These are phyloP conservation scores for Trichomalopsis sarcophagae DNA, from an alignment of 1,140 invertebrate species.

Conservation along the genomic window DNA sequence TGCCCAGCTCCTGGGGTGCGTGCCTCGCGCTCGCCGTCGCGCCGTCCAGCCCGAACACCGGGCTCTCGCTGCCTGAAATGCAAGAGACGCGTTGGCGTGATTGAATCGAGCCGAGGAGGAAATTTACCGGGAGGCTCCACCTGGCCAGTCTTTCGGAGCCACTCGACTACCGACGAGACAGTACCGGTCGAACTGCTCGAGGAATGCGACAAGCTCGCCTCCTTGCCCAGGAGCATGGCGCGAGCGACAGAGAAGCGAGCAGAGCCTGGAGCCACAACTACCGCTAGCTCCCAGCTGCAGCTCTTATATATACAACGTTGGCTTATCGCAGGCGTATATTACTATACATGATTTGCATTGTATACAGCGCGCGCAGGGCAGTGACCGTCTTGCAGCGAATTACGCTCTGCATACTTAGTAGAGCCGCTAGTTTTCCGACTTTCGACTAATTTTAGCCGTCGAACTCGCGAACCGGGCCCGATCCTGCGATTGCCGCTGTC, in stretches of 20 bases:
- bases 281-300: not conserved
- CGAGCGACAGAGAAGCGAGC: not conserved
- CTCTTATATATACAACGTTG: not conserved
- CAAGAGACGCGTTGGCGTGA: not conserved
- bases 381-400: no score
- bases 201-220: conserved; percentile 54
- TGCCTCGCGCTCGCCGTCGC: conserved; percentile 44
- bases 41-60: conserved; percentile 67
- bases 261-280: no score
- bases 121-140: conserved; percentile 57
- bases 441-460: no score
- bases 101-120: no score
- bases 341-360: no score
- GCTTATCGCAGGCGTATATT: no score
- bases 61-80: conserved; percentile 72
- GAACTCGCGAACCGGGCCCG: no score
- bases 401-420: no score
- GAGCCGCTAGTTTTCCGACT: no score
- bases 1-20: conserved; percentile 80
- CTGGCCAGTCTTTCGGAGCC: conserved; percentile 61
- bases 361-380: not conserved
- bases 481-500: no score
- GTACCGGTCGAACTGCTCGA: conserved; percentile 17
- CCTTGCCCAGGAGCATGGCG: conserved; percentile 60
- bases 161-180: conserved; percentile 53